These are phyloP conservation scores for Candidula unifasciata DNA, from an alignment of 2,888 invertebrate species.

Conservation along the genomic window DNA sequence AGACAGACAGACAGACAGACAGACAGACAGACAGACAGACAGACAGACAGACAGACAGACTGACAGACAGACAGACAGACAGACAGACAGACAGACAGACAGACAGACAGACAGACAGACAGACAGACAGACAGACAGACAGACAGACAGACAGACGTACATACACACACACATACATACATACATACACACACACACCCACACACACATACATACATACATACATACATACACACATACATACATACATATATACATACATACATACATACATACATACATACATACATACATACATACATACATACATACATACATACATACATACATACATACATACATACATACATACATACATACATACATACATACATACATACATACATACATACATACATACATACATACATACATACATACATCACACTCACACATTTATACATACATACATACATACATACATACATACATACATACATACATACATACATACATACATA, in stretches of 20 bases:
- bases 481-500: constrained; percentile 25
- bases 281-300: too few species aligned
- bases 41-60: background rate
- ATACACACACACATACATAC: background rate
- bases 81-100: background rate
- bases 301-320: too few species aligned
- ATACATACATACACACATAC: constrained; percentile 5
- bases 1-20: too few species aligned
- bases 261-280: too few species aligned
- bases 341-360: too few species aligned
- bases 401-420: background rate
- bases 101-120: background rate
- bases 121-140: constrained; percentile 9
- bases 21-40: background rate
- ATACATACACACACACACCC: constrained; percentile 17
- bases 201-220: constrained; percentile 21
- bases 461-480: constrained; percentile 4
- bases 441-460: background rate
- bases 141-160: too few species aligned
- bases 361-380: background rate
- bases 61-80: background rate
- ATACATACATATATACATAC: background rate
- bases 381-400: background rate
- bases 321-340: too few species aligned
- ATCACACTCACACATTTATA: background rate